Percentiles rank a stretch among this genome's conserved stretches.
These are phyloP conservation scores for Elachura formosa DNA, from an alignment of 2,113 vertebrate species.

Conservation along the genomic window DNA sequence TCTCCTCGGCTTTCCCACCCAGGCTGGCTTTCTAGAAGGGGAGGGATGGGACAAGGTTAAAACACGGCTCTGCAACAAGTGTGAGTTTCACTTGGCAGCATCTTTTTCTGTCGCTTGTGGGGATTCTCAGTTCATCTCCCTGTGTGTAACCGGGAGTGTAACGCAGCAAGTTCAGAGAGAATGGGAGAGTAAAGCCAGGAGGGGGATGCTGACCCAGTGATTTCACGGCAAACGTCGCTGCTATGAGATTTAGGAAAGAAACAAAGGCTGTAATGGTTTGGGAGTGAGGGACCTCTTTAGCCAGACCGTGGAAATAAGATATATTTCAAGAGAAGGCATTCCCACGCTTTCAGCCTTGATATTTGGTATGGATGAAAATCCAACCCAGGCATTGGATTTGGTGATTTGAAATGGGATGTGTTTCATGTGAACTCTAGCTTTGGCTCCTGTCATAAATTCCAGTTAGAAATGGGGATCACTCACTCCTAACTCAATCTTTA, in stretches of 20 bases:
- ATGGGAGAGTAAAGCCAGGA: neutral
- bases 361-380: neutral
- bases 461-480: neutral
- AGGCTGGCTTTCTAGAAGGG: neutral
- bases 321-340: slow-evolving; percentile 11
- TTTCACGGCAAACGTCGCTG: neutral
- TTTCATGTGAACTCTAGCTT: neutral
- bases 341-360: slow-evolving; percentile 2
- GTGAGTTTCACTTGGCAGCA: neutral
- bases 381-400: neutral
- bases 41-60: neutral
- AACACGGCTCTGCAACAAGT: neutral
- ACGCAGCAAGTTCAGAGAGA: neutral
- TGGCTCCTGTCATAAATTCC: neutral
- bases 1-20: slow-evolving; percentile 2
- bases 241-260: slow-evolving; percentile 23
- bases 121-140: neutral
- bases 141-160: neutral
- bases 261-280: slow-evolving; percentile 40
- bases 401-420: neutral
- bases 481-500: neutral
- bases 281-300: slow-evolving; percentile 33
- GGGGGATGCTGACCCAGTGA: neutral
- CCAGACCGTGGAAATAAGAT: slow-evolving; percentile 37
- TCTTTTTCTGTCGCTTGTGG: neutral